Conservation (phyloP, 2,113 vertebrate genomes). For the Acrocephalus kingi region DNA sequence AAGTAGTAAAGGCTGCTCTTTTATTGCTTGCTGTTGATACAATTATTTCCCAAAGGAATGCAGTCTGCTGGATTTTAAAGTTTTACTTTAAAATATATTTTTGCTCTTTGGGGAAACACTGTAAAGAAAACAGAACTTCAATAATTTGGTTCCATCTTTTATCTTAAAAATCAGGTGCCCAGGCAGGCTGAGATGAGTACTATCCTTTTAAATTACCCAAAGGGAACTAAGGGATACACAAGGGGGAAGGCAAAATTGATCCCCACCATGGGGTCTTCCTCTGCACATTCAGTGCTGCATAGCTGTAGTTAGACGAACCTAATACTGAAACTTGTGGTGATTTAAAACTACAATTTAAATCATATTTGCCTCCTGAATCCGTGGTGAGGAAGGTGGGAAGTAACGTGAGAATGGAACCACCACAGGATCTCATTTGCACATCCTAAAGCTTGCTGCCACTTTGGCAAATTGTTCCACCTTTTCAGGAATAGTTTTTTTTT, state of each 20-base stretch:
- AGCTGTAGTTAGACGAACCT: neutral
- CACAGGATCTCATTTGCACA: neutral
- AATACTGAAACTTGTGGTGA: neutral
- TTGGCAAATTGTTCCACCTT: neutral
- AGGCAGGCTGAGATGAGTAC: neutral
- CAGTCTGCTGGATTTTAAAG: slow-evolving; percentile 17
- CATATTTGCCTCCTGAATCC: neutral
- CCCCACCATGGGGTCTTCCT: rapidly evolving
- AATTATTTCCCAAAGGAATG: slow-evolving; percentile 11
- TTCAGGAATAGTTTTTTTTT: neutral
- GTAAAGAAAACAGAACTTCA: neutral
- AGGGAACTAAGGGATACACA: neutral
- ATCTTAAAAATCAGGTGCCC: neutral
- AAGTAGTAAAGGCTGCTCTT: slow-evolving; percentile 1
- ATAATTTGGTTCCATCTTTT: neutral
- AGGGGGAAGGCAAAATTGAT: neutral
- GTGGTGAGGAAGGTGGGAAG: neutral
- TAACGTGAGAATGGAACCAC: neutral
- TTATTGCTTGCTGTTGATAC: slow-evolving; percentile 22
- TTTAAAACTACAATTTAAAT: neutral
- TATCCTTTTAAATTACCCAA: neutral
- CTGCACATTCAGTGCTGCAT: neutral
- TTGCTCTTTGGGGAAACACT: neutral
- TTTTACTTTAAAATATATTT: neutral
- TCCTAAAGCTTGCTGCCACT: neutral